Base-by-base conservation (phyloP, 2,888 invertebrate species). In the Drosophila quinaria region DNA sequence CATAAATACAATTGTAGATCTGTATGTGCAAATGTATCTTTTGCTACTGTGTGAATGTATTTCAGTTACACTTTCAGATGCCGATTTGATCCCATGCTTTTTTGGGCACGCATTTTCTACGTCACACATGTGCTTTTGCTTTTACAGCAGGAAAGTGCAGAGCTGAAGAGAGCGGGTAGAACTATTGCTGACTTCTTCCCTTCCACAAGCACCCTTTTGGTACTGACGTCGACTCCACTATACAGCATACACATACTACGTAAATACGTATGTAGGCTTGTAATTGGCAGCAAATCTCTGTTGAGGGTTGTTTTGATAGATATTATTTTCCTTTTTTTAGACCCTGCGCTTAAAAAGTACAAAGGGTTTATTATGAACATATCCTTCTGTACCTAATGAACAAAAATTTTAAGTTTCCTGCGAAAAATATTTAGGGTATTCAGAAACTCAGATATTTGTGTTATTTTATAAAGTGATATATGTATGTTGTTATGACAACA, bases 61-160 rank as follows among this genome's bases (percentile, higher is more conserved):
- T 3, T 39, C 3, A 83, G 82, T 80, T 82, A 82, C 82, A 82
- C 81, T 83, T 82, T 82, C 83, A 83, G 80, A 80, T 77, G 79
- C 69, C 76, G 58, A 51, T 70, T 68, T 68, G 56, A 76, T 70
- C 25, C 33, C 51, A 70, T 62, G 54, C 29, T 49, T 59, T 59
- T 56, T 41, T 22, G 35, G 51, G 17, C 56, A 64, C 46, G 39
- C 68, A 72, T 63, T 31, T 11, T 19, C 31, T 19, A 73, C 69
- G 64, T 70, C 80, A 83, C 74, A 77, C 78, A 71, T 68, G 71
- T 61, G 60, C 74, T 64, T 55, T 54, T 46, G 60, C 74, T 64
- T 55, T 54, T 46, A n/a, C 44, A 17, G 11, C n/a, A 22, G 11
- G 8, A 13, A 1, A 13, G 13, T 13, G 31, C 19, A 5, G 19